Conservation (phyloP, 2,113 vertebrate species). For the Scomber scombrus region DNA sequence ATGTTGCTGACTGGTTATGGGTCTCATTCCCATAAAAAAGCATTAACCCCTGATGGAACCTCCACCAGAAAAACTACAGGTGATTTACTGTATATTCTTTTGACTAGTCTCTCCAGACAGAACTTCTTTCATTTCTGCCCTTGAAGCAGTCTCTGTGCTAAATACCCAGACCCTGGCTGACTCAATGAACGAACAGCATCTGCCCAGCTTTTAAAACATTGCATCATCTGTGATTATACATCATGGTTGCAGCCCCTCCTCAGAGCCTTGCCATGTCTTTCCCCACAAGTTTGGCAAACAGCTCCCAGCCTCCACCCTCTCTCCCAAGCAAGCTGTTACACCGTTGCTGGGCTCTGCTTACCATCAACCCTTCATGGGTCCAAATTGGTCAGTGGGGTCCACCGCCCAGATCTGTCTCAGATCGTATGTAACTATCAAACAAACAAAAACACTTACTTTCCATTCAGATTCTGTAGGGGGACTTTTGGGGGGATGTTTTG, state of each 20-base stretch:
- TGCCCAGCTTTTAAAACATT: conserved; percentile 36
- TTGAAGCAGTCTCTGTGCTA: conserved; percentile 5
- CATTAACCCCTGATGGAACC: background rate
- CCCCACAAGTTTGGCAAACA: conserved; percentile 29
- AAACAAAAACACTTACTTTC: conserved; percentile 18
- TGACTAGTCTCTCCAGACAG: no score
- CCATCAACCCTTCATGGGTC: conserved; percentile 32
- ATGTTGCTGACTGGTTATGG: background rate
- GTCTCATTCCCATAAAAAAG: background rate
- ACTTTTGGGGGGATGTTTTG: background rate
- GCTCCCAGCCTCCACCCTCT: conserved; percentile 31
- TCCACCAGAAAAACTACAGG: no score
- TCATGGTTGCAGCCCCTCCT: conserved; percentile 30
- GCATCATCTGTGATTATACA: conserved; percentile 58
- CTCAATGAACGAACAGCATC: conserved; percentile 30
- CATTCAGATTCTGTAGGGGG: background rate
- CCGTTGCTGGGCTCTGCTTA: conserved; percentile 30
- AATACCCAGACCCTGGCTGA: conserved; percentile 9
- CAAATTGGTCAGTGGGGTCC: background rate
- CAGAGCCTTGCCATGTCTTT: conserved; percentile 34
- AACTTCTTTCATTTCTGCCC: no score
- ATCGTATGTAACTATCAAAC: background rate
- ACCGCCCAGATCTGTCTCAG: background rate
- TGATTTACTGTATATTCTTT: no score
- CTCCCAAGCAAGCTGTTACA: conserved; percentile 14